These are phyloP conservation scores for Euphydryas editha DNA, from an alignment of 2,888 invertebrate genomes.

Conservation along the genomic window DNA sequence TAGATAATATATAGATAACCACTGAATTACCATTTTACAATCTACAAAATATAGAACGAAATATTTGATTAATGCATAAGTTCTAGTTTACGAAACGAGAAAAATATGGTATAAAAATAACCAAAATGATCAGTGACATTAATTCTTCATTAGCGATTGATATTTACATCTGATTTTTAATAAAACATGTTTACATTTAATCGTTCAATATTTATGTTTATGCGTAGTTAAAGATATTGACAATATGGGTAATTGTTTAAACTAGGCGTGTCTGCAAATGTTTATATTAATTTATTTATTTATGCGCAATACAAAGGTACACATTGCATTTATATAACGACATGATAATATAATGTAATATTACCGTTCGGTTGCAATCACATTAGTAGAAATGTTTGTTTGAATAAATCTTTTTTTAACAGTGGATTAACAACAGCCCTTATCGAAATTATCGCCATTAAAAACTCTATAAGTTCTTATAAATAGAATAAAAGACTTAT, in stretches of 20 bases:
- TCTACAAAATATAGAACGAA: too few relatives aligned
- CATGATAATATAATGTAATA: constrained; percentile 8
- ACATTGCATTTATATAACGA: constrained; percentile 7
- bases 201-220: constrained; percentile 20
- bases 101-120: too few relatives aligned
- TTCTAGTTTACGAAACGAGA: too few relatives aligned
- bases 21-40: too few relatives aligned
- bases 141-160: background rate
- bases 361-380: constrained; percentile 9
- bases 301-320: constrained; percentile 30
- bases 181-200: constrained; percentile 6
- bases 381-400: constrained; percentile 6
- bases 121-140: background rate
- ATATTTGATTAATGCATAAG: too few relatives aligned
- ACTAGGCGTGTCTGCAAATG: constrained; percentile 31
- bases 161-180: background rate
- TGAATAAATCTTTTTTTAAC: constrained; percentile 9
- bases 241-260: constrained; percentile 28
- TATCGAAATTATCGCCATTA: too few relatives aligned
- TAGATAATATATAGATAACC: too few relatives aligned
- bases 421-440: background rate
- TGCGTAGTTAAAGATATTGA: constrained; percentile 17
- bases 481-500: too few relatives aligned
- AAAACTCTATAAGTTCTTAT: too few relatives aligned
- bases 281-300: constrained; percentile 36